Base-by-base conservation (phyloP, 2,113 vertebrate species). In the Opisthocomus hoazin region DNA sequence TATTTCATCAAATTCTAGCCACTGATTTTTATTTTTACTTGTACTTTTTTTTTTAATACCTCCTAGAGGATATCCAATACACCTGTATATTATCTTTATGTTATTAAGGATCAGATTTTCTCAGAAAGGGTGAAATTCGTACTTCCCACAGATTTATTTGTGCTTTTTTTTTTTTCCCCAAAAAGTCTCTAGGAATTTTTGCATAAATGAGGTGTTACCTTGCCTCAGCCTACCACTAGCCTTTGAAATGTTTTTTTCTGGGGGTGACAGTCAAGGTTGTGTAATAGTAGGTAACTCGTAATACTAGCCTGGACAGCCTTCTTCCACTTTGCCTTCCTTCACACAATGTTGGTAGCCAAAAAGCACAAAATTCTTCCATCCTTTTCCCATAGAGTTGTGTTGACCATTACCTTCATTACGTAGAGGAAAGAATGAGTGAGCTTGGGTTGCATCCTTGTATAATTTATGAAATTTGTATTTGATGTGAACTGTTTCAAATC, bases 371-470 rank as follows among this genome's bases (percentile, higher is more conserved):
- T 21, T 22, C n/a, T 61, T 69, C 13, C 12, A 34, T 83, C 18
- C 7, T 89, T 79, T 66, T 39, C 26, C 30, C 4, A 15, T 3
- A 1, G 3, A 46, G n/a, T 39, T 85, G 15, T 41, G 53, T 73
- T 83, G 48, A 41, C 29, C 5, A 0, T 43, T 65, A n/a, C 20
- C 15, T 78, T 60, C 20, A 41, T 66, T 9, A 5, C 7, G 20
- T 48, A 45, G 21, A 36, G n/a, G 50, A 68, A 76, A 70, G 43
- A 54, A 57, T 36, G 41, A 82, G 4, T 20, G 22, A 51, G 9
- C 3, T 1, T 77, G 41, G 18, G 1, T 46, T 79, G n/a, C 1
- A 1, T 63, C 43, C 61, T 84, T 45, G 34, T 1, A 7, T 57
- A 24, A 64, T 20, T 77, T n/a, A 39, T 34, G 11, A 80, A 60